Evolutionary conservation across 2,797 vertebrate species (phyloP).

Genomic region (Sebastes cheni): DNA sequence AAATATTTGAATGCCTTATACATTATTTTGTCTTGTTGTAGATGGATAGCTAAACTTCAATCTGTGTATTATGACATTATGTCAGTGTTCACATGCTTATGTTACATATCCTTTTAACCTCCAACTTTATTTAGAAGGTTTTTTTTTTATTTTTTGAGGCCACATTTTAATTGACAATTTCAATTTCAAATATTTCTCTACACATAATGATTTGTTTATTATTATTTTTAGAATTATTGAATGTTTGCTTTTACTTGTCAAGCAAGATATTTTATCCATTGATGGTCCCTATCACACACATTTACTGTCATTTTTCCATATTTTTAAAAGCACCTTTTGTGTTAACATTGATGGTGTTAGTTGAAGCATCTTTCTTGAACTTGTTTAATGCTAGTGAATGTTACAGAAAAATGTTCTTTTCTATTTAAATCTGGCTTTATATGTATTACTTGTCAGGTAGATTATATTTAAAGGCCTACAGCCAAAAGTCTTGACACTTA

Average conservation of each 20-base stretch:
- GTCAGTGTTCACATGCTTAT: conserved; percentile 18
- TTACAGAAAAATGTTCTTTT: conserved; percentile 19
- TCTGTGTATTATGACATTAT: conserved; percentile 8
- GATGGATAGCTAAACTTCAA: not conserved
- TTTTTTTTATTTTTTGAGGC: not conserved
- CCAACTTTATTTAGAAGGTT: not conserved
- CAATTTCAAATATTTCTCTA: not conserved
- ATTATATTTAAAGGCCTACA: not conserved
- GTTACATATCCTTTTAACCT: conserved; percentile 2
- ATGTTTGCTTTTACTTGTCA: conserved; percentile 1
- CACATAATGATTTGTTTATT: not conserved
- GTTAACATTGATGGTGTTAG: not conserved
- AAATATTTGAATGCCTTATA: not conserved
- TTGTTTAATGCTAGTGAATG: conserved; percentile 22
- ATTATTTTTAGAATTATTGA: not conserved
- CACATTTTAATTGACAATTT: not conserved
- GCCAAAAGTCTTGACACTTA: not conserved
- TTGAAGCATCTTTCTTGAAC: not conserved
- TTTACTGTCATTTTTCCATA: not conserved
- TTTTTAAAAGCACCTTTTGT: not conserved
- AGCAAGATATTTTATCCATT: not conserved
- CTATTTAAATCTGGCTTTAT: not conserved
- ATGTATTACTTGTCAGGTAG: not conserved
- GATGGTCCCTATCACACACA: not conserved
- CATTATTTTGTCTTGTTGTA: conserved; percentile 1